These are phyloP conservation scores for Carassius gibelio DNA, from an alignment of 2,113 vertebrate species.

Conservation along the genomic window DNA sequence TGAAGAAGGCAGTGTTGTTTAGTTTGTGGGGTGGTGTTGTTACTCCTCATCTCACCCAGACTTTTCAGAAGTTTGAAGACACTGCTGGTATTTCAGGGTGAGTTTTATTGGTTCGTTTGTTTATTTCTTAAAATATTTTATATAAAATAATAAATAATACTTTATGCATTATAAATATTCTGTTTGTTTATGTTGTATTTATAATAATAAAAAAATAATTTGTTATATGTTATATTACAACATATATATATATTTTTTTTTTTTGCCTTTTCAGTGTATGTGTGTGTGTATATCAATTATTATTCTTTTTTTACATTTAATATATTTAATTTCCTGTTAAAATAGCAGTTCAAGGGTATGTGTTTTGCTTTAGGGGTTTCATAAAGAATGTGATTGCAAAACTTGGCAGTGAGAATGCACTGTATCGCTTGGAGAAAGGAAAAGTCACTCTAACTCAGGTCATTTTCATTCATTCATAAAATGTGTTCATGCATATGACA, in stretches of 20 bases:
- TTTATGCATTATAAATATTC: neutral
- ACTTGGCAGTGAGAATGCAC: constrained; percentile 45
- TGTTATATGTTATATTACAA: too few species aligned
- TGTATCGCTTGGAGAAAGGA: constrained; percentile 64
- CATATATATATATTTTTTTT: too few species aligned
- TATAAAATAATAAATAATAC: neutral
- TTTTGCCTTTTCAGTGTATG: too few species aligned
- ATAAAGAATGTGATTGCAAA: constrained; percentile 51
- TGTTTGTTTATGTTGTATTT: too few species aligned
- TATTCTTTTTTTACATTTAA: too few species aligned
- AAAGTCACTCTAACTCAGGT: constrained; percentile 65
- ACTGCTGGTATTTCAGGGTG: constrained; percentile 25
- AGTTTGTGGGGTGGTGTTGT: constrained; percentile 51
- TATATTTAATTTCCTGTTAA: too few species aligned
- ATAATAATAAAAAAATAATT: too few species aligned
- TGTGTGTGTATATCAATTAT: too few species aligned
- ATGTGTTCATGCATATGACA: neutral
- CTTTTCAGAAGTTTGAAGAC: constrained; percentile 39
- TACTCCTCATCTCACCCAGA: constrained; percentile 28
- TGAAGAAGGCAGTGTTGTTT: constrained; percentile 54
- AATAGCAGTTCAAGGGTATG: too few species aligned
- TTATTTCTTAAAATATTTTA: neutral
- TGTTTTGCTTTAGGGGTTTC: constrained; percentile 66
- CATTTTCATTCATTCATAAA: neutral
- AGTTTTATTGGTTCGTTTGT: neutral